These are phyloP conservation scores for Meiosimyza platycephala DNA, from an alignment of 2,888 invertebrate genomes.

Conservation along the genomic window DNA sequence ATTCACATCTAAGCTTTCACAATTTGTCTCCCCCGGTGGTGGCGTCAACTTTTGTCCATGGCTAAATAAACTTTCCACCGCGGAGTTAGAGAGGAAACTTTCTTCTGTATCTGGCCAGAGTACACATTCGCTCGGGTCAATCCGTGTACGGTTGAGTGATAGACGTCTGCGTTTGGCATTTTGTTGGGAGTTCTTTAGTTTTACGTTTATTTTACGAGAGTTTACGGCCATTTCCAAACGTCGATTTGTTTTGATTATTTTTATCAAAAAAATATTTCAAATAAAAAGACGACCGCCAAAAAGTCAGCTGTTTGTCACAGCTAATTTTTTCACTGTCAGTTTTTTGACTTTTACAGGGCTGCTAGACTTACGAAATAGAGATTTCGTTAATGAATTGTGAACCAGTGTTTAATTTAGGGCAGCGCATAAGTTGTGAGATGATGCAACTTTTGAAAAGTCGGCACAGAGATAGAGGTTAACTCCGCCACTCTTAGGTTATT, in stretches of 20 bases:
- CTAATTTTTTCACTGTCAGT: background rate
- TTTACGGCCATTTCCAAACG: constrained; percentile 31
- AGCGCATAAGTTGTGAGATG: too few relatives aligned
- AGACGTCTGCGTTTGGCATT: constrained; percentile 45
- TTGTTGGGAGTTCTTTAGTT: constrained; percentile 5
- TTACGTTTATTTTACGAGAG: constrained; percentile 21
- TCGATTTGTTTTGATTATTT: background rate
- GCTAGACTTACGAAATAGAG: too few relatives aligned
- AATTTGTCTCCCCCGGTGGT: constrained; percentile 18
- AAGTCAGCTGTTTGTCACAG: constrained; percentile 5
- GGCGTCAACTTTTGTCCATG: constrained; percentile 15
- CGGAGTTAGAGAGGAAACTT: constrained; percentile 57
- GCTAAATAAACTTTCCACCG: constrained; percentile 46
- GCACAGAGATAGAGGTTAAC: too few relatives aligned
- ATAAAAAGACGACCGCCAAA: constrained; percentile 1
- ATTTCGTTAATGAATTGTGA: too few relatives aligned
- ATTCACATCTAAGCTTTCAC: constrained; percentile 38
- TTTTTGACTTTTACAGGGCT: too few relatives aligned
- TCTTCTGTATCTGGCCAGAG: constrained; percentile 57
- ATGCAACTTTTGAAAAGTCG: too few relatives aligned
- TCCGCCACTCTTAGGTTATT: too few relatives aligned
- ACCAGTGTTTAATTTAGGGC: too few relatives aligned
- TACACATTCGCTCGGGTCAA: constrained; percentile 45
- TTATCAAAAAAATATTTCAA: constrained; percentile 10
- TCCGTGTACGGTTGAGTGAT: background rate